Percentiles rank a stretch among this genome's conserved stretches.
Evolutionary conservation across 2,113 vertebrate species (phyloP).

Genomic region (Pachypanchax playfairii): DNA sequence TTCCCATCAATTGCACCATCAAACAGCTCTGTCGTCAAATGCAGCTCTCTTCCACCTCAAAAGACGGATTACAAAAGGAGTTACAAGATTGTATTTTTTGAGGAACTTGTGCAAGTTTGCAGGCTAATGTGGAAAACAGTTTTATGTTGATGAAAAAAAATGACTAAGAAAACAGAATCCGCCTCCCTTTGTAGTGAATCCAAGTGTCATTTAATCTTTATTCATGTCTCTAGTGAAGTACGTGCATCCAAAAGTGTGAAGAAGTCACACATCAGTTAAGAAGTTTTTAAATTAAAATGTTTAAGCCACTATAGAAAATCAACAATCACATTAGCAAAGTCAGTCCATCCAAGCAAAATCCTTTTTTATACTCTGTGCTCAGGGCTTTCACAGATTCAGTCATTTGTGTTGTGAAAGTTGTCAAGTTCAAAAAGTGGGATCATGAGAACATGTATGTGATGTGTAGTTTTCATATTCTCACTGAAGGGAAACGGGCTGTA

Average conservation of each 20-base stretch:
- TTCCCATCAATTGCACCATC: conserved; percentile 85
- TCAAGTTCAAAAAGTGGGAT: conserved; percentile 37
- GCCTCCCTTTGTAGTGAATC: conserved; percentile 5
- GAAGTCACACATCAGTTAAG: conserved; percentile 25
- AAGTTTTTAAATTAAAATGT: conserved; percentile 36
- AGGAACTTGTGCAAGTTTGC: conserved; percentile 29
- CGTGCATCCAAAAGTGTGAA: conserved; percentile 17
- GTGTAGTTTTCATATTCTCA: conserved; percentile 38
- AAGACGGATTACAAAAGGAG: conserved; percentile 47
- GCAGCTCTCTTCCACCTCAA: conserved; percentile 24
- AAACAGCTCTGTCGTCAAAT: conserved; percentile 66
- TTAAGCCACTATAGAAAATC: conserved; percentile 30
- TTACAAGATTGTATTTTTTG: conserved; percentile 51
- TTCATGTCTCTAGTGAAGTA: conserved; percentile 1
- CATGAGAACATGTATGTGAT: conserved; percentile 55
- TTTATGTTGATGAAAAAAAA: conserved; percentile 25
- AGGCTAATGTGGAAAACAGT: conserved; percentile 12
- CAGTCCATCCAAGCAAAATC: conserved; percentile 32
- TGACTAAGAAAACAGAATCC: conserved; percentile 8
- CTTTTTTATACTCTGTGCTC: conserved; percentile 49
- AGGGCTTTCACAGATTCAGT: conserved; percentile 42
- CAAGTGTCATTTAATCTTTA: conserved; percentile 38
- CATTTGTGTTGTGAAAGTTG: conserved; percentile 33
- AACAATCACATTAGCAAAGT: conserved; percentile 43
- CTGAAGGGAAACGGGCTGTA: conserved; percentile 46